Evolutionary conservation across 2,888 invertebrate species (phyloP).

Genomic region (Tineola bisselliella): DNA sequence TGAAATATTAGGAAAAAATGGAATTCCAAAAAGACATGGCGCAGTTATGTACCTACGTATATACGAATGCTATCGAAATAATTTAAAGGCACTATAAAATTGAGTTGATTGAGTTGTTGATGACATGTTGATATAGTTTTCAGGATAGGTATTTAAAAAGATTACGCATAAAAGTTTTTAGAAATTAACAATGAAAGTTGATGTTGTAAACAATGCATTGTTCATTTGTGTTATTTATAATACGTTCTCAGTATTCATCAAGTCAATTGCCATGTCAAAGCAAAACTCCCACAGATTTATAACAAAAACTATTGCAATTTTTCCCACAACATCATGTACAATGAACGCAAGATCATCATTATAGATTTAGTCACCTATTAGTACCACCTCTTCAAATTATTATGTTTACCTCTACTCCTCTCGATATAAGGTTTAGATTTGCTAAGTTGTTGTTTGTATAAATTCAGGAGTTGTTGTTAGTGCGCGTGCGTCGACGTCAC

Average conservation of each 20-base stretch:
- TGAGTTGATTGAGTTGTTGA: no score
- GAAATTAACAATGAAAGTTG: not conserved
- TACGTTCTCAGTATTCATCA: slow-evolving; percentile 12
- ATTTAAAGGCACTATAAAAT: no score
- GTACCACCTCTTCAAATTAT: not conserved
- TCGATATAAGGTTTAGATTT: not conserved
- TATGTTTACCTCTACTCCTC: not conserved
- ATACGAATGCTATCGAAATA: no score
- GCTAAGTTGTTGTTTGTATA: not conserved
- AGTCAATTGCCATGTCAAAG: slow-evolving; percentile 40
- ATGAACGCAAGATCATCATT: slow-evolving; percentile 47
- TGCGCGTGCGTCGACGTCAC: slow-evolving; percentile 37
- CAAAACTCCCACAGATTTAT: slow-evolving; percentile 62
- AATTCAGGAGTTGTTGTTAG: slow-evolving; percentile 13
- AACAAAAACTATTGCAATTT: slow-evolving; percentile 54
- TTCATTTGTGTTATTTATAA: not conserved
- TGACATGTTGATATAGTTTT: no score
- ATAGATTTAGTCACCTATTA: slow-evolving; percentile 39
- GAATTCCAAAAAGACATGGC: no score
- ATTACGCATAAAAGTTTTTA: not conserved
- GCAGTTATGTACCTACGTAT: no score
- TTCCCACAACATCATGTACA: slow-evolving; percentile 59
- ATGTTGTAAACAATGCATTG: not conserved
- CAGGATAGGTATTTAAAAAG: not conserved
- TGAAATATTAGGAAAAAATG: not conserved